phyloP scores from a whole-genome alignment of 2,797 vertebrate genomes.

The Rhinoraja longicauda region DNA sequence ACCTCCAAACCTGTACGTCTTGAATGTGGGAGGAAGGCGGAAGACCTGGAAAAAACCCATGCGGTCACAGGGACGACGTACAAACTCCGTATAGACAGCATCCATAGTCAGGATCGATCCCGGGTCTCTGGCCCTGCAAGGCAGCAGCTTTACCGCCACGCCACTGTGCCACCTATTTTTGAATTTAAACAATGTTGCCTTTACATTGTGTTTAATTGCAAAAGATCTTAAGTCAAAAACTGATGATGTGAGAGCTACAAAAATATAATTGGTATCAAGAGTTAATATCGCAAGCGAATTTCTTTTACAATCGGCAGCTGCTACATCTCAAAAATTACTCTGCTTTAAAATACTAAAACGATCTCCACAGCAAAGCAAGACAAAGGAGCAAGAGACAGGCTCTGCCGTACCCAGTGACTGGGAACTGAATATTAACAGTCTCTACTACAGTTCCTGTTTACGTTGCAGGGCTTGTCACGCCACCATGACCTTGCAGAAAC shows the following conservation, averaged over 20 bases:
- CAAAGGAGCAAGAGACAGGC: background rate
- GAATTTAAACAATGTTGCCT: background rate
- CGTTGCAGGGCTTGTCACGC: background rate
- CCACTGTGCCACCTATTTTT: no score
- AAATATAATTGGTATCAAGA: background rate
- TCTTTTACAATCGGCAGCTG: background rate
- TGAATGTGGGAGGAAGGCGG: no score
- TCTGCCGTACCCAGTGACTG: constrained; percentile 6
- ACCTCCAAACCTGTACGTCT: no score
- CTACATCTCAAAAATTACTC: background rate
- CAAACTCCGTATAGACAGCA: no score
- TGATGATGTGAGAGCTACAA: background rate
- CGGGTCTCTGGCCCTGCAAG: no score
- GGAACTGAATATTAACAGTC: background rate
- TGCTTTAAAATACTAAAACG: background rate
- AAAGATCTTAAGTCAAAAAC: background rate
- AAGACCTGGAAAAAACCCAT: no score
- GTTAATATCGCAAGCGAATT: background rate
- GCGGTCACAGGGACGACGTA: no score
- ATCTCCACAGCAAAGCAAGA: background rate
- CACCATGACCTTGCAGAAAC: constrained; percentile 17
- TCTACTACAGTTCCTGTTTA: constrained; percentile 28
- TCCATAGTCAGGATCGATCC: no score
- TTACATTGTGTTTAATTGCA: background rate
- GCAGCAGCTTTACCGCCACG: no score